Evolutionary conservation across 1,140 invertebrate genomes (phyloP), one percentile per base, ranked within the genome.

Genomic region (Aphidius ervi): DNA sequence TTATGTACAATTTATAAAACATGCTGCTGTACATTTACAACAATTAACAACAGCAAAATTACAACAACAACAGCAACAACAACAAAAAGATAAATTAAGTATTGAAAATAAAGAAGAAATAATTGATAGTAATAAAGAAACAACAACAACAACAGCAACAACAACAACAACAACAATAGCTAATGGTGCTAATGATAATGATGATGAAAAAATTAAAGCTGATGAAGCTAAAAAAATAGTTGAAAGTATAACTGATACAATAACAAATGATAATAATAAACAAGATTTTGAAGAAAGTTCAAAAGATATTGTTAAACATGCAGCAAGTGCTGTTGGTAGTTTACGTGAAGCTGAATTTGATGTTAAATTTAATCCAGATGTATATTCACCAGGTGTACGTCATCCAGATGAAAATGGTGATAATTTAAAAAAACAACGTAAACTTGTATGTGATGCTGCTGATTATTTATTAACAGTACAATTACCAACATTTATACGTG

Each of bases 301-400:
- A 6, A 89, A 88, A 64, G 92, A 93, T 59, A 94, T 98, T 48
- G 92, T 98, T 1, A 88, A 88, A 64, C 89, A 89, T 67, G 95
- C 96, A 40, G 93, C 94, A 10, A 76, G 85, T 9, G 89, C 92
- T 46, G 95, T 98, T 16, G 93, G 94, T 1, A 98, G 95, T 5
- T 82, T 98, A 4, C 95, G 94, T 72, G 92, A 95, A 61, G 91
- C 86, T 46, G 95, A 98, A 78, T 98, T 99, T 76, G 94, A 96
- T 73, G 92, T 99, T 59, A 86, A 94, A 54, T 99, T 99, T 78
- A 99, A 99, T 82, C 95, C 97, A 1, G 97, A 99, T 82, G 93
- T 98, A 56, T 99, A 92, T 81, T 98, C 95, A 6, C 90, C 92
- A 1, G 93, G 93, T 60, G 95, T 99, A 45, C 85, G 83, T 56